Conservation (phyloP, 2,888 invertebrate species). For the Epinotia demarniana region DNA sequence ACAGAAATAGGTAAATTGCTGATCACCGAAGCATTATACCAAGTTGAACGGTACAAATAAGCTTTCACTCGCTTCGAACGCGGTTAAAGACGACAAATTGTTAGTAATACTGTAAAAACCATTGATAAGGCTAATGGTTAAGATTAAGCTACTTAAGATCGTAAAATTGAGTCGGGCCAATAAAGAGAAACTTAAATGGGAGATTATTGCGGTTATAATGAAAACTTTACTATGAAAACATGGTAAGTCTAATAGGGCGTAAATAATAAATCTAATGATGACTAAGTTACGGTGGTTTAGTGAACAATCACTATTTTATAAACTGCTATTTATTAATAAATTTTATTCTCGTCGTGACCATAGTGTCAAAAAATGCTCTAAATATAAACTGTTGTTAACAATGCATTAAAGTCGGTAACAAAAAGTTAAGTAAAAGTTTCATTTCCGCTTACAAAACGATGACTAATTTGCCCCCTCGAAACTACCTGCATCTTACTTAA, state of each 20-base stretch:
- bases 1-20: conserved; percentile 62
- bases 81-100: conserved; percentile 55
- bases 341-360: no score
- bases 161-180: conserved; percentile 47
- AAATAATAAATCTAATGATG: conserved; percentile 29
- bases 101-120: conserved; percentile 60
- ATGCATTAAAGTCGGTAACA: neutral
- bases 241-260: conserved; percentile 20
- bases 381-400: conserved; percentile 1
- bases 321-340: neutral
- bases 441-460: conserved; percentile 30
- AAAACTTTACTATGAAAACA: conserved; percentile 35
- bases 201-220: conserved; percentile 43
- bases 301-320: neutral
- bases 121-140: conserved; percentile 58
- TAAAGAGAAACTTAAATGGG: conserved; percentile 52
- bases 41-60: conserved; percentile 58
- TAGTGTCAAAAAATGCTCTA: no score
- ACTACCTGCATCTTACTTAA: conserved; percentile 33
- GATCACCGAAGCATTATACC: conserved; percentile 54
- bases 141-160: conserved; percentile 53
- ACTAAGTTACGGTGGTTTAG: neutral
- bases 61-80: conserved; percentile 67
- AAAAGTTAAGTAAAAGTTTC: conserved; percentile 18
- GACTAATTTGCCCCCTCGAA: conserved; percentile 31